phyloP scores from a whole-genome alignment of 2,888 invertebrate species.

The Meliscaeva auricollis region DNA sequence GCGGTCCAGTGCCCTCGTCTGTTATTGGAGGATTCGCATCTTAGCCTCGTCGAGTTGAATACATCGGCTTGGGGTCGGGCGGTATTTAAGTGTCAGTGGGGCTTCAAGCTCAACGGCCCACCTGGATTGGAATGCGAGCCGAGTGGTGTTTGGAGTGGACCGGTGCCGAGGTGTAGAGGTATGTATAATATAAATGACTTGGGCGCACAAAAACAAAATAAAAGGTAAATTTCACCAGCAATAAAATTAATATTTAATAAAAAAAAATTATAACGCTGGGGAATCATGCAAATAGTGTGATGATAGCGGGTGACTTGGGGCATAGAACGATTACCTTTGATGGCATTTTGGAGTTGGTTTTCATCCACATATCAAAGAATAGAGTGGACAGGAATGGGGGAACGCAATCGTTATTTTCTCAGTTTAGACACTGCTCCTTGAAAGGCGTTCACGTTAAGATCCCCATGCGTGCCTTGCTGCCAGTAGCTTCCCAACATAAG shows the following conservation, averaged over 20 bases:
- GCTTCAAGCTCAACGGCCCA: slow-evolving; percentile 90
- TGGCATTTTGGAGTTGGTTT: too few relatives aligned
- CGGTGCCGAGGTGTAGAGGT: slow-evolving; percentile 91
- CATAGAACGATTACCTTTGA: too few relatives aligned
- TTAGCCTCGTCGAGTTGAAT: slow-evolving; percentile 91
- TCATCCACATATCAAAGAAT: too few relatives aligned
- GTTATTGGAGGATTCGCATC: slow-evolving; percentile 88
- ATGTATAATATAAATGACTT: slow-evolving; percentile 80
- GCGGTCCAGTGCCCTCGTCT: slow-evolving; percentile 91
- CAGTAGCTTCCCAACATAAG: too few relatives aligned
- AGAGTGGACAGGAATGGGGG: too few relatives aligned
- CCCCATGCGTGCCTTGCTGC: too few relatives aligned
- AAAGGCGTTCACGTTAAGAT: too few relatives aligned
- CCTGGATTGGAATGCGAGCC: slow-evolving; percentile 92
- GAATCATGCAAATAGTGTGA: too few relatives aligned
- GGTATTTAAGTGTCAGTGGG: slow-evolving; percentile 93
- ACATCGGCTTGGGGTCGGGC: slow-evolving; percentile 92
- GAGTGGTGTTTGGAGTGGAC: slow-evolving; percentile 92
- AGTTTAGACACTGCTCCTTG: too few relatives aligned
- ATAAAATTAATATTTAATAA: not conserved
- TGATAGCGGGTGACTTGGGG: too few relatives aligned
- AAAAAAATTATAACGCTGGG: not conserved
- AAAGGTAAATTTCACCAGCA: slow-evolving; percentile 31
- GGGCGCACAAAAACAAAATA: not conserved
- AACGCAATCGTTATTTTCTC: too few relatives aligned